Percentiles rank a stretch among this genome's conserved stretches.
Evolutionary conservation across 2,888 invertebrate genomes (phyloP).

Genomic region (Mellilla xanthometata): DNA sequence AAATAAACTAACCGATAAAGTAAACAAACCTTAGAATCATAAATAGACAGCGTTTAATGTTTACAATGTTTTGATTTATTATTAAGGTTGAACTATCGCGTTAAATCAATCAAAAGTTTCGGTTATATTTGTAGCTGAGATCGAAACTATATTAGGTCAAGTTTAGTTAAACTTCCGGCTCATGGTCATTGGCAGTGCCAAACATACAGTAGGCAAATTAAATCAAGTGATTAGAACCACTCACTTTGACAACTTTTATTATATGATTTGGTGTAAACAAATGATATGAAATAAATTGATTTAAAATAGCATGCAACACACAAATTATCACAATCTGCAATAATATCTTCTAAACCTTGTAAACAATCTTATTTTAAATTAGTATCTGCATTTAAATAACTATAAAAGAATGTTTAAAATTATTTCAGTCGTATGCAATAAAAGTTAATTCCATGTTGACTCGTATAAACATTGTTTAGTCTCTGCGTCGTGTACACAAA

Average conservation of each 20-base stretch:
- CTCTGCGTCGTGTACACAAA: conserved; percentile 79
- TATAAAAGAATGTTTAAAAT: conserved; percentile 45
- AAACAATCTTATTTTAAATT: conserved; percentile 20
- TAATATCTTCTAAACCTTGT: conserved; percentile 18
- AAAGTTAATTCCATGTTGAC: conserved; percentile 76
- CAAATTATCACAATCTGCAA: conserved; percentile 2
- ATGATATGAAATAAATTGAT: background rate
- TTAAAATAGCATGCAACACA: background rate
- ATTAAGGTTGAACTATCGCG: conserved; percentile 16
- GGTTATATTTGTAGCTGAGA: conserved; percentile 5
- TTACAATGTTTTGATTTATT: conserved; percentile 34
- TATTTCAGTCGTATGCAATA: conserved; percentile 63
- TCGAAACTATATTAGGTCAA: conserved; percentile 21
- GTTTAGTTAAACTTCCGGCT: conserved; percentile 11
- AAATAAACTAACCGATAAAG: conserved; percentile 74
- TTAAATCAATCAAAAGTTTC: conserved; percentile 14
- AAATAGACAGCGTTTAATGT: conserved; percentile 63
- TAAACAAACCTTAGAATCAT: conserved; percentile 69
- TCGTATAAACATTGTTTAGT: conserved; percentile 81
- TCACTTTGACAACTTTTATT: background rate
- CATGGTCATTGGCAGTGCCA: background rate
- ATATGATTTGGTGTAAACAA: background rate
- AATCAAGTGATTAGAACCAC: background rate
- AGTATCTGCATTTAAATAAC: conserved; percentile 25
- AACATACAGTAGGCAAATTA: too few species aligned